These are phyloP conservation scores for Sphaerodactylus townsendi DNA, from an alignment of 2,113 vertebrate genomes.

Conservation along the genomic window DNA sequence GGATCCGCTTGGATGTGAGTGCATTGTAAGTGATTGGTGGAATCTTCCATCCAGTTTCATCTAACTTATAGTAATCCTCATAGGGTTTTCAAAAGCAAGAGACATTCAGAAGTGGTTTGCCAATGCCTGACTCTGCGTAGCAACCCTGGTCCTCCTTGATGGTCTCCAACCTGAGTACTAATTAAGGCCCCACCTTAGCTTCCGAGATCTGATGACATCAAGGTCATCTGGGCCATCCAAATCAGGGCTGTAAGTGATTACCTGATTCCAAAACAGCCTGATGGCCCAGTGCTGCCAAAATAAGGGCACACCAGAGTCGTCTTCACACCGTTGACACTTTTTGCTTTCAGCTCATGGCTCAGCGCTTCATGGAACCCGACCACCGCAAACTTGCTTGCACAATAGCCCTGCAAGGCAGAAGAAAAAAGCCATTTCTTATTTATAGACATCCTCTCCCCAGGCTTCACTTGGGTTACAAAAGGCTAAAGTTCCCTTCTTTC, in stretches of 20 bases:
- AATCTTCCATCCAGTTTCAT: no score
- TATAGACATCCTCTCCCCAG: background rate
- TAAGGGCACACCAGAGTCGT: conserved; percentile 73
- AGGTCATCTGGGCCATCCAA: no score
- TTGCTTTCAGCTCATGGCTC: conserved; percentile 70
- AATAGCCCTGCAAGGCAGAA: conserved; percentile 66
- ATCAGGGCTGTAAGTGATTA: conserved; percentile 15
- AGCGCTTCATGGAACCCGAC: conserved; percentile 75
- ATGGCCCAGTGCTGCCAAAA: conserved; percentile 69
- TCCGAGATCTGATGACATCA: no score
- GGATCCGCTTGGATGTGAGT: no score
- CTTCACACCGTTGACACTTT: conserved; percentile 57
- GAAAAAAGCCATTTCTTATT: background rate
- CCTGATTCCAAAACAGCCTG: conserved; percentile 68
- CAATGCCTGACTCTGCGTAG: no score
- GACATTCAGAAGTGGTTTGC: no score
- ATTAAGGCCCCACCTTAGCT: no score
- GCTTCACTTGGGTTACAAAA: background rate
- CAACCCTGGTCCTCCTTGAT: no score
- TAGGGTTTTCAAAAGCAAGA: no score
- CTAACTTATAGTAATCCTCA: no score
- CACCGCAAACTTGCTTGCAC: conserved; percentile 74
- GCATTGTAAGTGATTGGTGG: background rate
- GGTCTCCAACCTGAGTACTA: no score
- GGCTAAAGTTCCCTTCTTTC: background rate